Evolutionary conservation across 2,888 invertebrate genomes (phyloP).

Genomic region (Callyntrura sp.): DNA sequence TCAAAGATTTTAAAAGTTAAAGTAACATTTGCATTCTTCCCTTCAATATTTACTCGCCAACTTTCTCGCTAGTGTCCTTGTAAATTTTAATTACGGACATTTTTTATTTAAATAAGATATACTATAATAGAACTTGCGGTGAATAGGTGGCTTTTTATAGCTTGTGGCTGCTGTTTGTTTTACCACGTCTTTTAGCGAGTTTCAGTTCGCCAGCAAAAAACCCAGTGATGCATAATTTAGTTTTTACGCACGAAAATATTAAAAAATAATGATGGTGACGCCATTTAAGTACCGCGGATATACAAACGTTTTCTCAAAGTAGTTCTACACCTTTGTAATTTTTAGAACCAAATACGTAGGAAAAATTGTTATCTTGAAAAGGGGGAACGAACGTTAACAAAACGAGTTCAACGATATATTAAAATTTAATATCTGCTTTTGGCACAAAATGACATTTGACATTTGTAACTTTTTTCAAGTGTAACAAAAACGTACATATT

Average conservation of each 20-base stretch:
- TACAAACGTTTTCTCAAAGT: too few relatives aligned
- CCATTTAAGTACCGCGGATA: neutral
- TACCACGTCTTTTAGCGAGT: neutral
- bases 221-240: conserved; percentile 54
- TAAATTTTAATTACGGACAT: conserved; percentile 1
- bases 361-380: too few relatives aligned
- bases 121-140: conserved; percentile 5
- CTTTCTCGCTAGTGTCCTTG: conserved; percentile 6
- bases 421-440: too few relatives aligned
- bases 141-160: neutral
- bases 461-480: too few relatives aligned
- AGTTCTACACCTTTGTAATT: too few relatives aligned
- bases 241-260: neutral
- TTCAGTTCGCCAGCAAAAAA: neutral
- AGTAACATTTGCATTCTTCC: neutral
- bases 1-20: too few relatives aligned
- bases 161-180: conserved; percentile 30
- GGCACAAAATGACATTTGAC: neutral
- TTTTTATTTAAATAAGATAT: neutral
- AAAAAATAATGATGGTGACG: neutral
- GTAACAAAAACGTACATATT: too few relatives aligned
- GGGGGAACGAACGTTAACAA: neutral
- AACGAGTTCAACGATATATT: neutral
- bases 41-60: neutral
- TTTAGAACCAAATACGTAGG: too few relatives aligned